A percentile compares a stretch with the other conserved stretches of the same genome.
These are phyloP conservation scores for Microctenopoma stevenorrisi DNA, from an alignment of 2,797 vertebrate species.

Conservation along the genomic window DNA sequence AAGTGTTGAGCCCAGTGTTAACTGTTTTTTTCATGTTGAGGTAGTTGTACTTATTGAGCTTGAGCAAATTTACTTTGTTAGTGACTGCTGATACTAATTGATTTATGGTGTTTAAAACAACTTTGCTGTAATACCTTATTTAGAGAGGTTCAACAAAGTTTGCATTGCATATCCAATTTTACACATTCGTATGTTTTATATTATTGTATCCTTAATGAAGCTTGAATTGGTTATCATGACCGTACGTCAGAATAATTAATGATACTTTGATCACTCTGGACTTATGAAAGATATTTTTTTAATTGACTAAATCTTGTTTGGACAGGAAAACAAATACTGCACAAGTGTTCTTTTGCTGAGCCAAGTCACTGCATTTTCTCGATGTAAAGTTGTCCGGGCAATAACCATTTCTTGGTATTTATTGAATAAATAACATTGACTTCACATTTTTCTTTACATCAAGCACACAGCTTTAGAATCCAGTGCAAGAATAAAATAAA, in stretches of 20 bases:
- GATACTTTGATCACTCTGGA: background rate
- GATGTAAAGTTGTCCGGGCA: background rate
- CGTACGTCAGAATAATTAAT: slow-evolving; percentile 25
- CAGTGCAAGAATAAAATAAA: slow-evolving; percentile 76
- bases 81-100: slow-evolving; percentile 1
- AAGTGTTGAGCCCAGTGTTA: no score
- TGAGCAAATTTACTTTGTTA: slow-evolving; percentile 11
- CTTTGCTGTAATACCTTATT: slow-evolving; percentile 22
- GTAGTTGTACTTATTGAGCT: slow-evolving; percentile 1
- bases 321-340: slow-evolving; percentile 55
- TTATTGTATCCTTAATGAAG: slow-evolving; percentile 17
- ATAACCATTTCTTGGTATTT: slow-evolving; percentile 75
- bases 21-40: background rate
- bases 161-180: slow-evolving; percentile 18
- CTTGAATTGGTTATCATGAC: slow-evolving; percentile 11
- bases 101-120: slow-evolving; percentile 1
- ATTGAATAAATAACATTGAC: slow-evolving; percentile 85
- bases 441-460: slow-evolving; percentile 80
- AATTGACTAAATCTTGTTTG: slow-evolving; percentile 39
- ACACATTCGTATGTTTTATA: slow-evolving; percentile 17
- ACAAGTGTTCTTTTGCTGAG: slow-evolving; percentile 21
- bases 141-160: slow-evolving; percentile 25
- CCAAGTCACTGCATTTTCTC: slow-evolving; percentile 18
- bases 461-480: slow-evolving; percentile 81
- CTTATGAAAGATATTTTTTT: slow-evolving; percentile 17